phyloP scores from a whole-genome alignment of 2,888 invertebrate species.

The Gnatocerus cornutus region DNA sequence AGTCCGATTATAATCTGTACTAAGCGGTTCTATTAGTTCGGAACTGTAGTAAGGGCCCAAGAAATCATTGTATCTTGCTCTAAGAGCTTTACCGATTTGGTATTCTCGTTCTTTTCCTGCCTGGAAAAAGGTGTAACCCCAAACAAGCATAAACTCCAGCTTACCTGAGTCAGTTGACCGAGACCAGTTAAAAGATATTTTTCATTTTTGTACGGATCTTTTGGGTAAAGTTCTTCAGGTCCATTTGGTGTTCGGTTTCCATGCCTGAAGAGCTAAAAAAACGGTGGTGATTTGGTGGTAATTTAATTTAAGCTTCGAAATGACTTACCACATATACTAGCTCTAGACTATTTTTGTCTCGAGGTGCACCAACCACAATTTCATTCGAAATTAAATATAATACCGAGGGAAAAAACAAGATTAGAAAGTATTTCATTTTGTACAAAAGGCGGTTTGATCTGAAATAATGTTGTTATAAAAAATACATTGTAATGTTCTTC shows the following conservation, averaged over 20 bases:
- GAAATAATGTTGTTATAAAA: too few species aligned
- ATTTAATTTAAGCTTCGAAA: too few species aligned
- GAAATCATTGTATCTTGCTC: constrained; percentile 76
- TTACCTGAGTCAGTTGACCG: constrained; percentile 59
- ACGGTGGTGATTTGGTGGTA: too few species aligned
- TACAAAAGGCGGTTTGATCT: too few species aligned
- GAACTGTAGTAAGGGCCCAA: constrained; percentile 75
- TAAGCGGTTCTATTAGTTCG: constrained; percentile 75
- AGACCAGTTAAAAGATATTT: constrained; percentile 55
- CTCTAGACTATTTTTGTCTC: constrained; percentile 33
- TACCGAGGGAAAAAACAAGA: too few species aligned
- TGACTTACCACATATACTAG: constrained; percentile 50
- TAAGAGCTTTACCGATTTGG: constrained; percentile 76
- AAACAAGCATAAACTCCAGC: too few species aligned
- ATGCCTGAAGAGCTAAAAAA: constrained; percentile 56
- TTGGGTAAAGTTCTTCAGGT: constrained; percentile 54
- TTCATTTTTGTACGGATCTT: constrained; percentile 54
- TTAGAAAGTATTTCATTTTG: too few species aligned
- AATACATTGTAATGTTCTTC: too few species aligned
- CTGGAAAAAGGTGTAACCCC: constrained; percentile 57
- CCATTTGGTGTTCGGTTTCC: constrained; percentile 55
- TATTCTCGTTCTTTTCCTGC: constrained; percentile 67
- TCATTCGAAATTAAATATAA: neutral
- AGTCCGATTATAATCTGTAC: constrained; percentile 81
- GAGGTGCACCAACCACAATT: neutral